Base-by-base conservation (phyloP, 2,113 vertebrate species). In the Cranoglanis bouderius region DNA sequence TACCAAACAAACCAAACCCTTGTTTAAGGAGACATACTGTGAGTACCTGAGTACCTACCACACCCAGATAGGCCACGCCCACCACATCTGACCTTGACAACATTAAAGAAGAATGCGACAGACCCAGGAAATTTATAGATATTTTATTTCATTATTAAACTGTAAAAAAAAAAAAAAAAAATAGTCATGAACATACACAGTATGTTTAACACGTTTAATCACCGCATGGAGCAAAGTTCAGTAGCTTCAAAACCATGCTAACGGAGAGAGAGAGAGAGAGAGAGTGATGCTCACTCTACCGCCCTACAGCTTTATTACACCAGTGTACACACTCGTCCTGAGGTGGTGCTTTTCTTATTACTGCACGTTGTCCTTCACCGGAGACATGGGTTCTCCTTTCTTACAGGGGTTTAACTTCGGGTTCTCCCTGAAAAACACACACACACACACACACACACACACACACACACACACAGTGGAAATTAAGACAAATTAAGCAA, bases 381-480 rank as follows among this genome's bases (percentile, higher is more conserved):
- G 96, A 91, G 97, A 97, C 93, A 97, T 93, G 0, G 97, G 96
- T 51, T 96, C 90, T 89, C 92, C 92, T 88, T 96, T 97, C 89
- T 93, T 95, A 91, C 89, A 94, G 49, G 94, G 89, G 35, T 84
- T 90, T 87, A 97, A 92, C 89, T 94, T 97, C 86, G 95, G 94
- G 29, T 91, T 93, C 3, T 97, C 95, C 92, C 98, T 98, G 94
- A 32, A 94, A 89, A 87, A 94, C 92, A 93, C 82, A 38, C 63
- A 49, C 51, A 57, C 21, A 59, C 12, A 86, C 49, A 63, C 7
- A 46, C 51, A 57, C 21, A 57, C 12, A 86, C 49, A 63, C 7
- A 88, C 89, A 94, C 92, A 92, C 83, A 40, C 61, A 46, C 10
- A 85, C 46, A 61, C 3, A 59, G 9, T 24, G 35, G 51, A 26